These are phyloP conservation scores for Drosophila aff. DNA, from an alignment of 1,140 invertebrate species.

Conservation along the genomic window DNA sequence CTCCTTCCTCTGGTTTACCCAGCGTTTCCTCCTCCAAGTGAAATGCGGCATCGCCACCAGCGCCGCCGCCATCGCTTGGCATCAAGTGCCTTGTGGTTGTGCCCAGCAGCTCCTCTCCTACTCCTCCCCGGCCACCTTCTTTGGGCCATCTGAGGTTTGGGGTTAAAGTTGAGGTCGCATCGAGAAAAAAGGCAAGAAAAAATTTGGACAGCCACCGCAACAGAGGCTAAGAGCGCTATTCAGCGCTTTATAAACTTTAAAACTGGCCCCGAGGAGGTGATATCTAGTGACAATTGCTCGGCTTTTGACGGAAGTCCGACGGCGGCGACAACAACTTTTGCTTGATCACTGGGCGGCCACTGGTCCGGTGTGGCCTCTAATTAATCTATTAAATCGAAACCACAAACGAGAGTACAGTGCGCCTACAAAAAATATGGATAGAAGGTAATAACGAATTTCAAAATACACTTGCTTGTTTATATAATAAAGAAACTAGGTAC, in stretches of 20 bases:
- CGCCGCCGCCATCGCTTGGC: conserved; percentile 70
- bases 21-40: conserved; percentile 28
- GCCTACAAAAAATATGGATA: conserved; percentile 43
- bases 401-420: conserved; percentile 59
- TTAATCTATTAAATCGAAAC: conserved; percentile 79
- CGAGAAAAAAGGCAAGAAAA: conserved; percentile 1
- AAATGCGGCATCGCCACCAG: conserved; percentile 61
- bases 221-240: conserved; percentile 20
- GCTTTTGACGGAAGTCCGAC: conserved; percentile 71
- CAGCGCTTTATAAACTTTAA: conserved; percentile 53
- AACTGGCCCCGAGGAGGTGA: conserved; percentile 3
- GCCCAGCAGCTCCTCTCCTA: not conserved
- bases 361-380: conserved; percentile 64
- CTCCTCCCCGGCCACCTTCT: conserved; percentile 8
- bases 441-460: not conserved
- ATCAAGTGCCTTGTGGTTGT: conserved; percentile 76
- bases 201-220: conserved; percentile 29
- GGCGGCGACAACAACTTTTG: conserved; percentile 70
- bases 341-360: conserved; percentile 76
- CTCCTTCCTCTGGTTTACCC: conserved; percentile 5
- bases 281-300: conserved; percentile 40
- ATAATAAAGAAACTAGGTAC: not conserved
- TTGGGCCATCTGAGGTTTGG: conserved; percentile 37
- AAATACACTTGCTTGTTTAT: not conserved
- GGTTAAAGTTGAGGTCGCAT: conserved; percentile 43